Base-by-base conservation (phyloP, 2,797 vertebrate genomes). In the Danio albolineatus region DNA sequence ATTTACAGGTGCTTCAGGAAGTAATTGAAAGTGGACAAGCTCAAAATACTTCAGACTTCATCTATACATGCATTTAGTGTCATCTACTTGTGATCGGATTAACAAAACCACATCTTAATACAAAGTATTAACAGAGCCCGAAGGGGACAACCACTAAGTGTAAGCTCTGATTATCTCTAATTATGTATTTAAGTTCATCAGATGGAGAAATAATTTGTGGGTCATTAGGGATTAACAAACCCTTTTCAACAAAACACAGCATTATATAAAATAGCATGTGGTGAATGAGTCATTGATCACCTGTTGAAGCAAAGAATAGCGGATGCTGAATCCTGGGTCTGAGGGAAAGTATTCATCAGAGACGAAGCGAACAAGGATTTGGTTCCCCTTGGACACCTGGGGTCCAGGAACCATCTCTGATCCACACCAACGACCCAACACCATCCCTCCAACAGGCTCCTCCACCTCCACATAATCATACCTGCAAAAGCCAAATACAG, bases 391-490 rank as follows among this genome's bases (percentile, higher is more conserved):
- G 84, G 97, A 96, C 70, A 93, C 90, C 84, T 96, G 95, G 83
- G 90, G 93, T 28, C 90, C 90, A 16, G 97, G 95, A 56, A 88
- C 91, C 6, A 89, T 85, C 88, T 92, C 93, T 78, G 97, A 96
- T 54, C 97, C 98, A 86, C 98, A 99, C 97, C 97, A 99, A 41
- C 97, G 96, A 36, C 97, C 98, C 92, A 97, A 88, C 81, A 97
- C 86, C 74, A 92, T 90, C 62, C 95, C 95, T 85, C 97, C 96
- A 39, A 88, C 92, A 16, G 94, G 95, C 66, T 99, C 98, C 91
- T 98, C 96, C 59, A 99, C 90, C 92, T 99, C 97, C 91, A 99
- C 96, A 91, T 97, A 99, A 88, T 99, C 98, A 88, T 98, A 99
- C 93, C 97, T 98, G 87, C 44, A 39, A 44, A 44, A 80, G 51